Conservation (phyloP, 2,888 invertebrate genomes). For the Eucera pruinosa region DNA sequence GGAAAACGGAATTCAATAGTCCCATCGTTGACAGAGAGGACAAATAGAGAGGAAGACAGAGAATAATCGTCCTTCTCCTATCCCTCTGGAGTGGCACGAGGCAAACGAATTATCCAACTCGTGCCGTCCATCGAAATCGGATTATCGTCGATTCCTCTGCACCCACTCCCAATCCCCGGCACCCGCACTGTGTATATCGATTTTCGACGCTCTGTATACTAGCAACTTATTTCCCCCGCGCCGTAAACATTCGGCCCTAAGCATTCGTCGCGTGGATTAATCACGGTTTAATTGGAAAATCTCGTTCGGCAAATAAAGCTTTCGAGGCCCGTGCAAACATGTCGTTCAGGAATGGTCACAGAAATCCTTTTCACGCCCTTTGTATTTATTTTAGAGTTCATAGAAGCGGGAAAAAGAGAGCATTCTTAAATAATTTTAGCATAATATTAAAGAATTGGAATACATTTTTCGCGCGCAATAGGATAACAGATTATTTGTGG, state of each 20-base stretch:
- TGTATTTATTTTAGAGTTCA: neutral
- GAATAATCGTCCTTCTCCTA: neutral
- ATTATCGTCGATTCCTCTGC: constrained; percentile 65
- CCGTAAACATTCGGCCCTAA: constrained; percentile 63
- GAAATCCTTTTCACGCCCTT: neutral
- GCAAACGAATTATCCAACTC: constrained; percentile 59
- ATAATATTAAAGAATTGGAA: neutral
- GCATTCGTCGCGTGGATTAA: constrained; percentile 68
- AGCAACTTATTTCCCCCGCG: constrained; percentile 54
- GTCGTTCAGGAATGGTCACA: neutral
- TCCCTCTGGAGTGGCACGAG: constrained; percentile 32
- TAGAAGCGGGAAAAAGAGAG: too few relatives aligned
- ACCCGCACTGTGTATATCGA: constrained; percentile 42
- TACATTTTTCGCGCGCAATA: too few relatives aligned
- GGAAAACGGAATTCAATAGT: constrained; percentile 50
- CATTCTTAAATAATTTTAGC: too few relatives aligned
- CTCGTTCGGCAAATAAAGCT: constrained; percentile 67
- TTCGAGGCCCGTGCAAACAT: constrained; percentile 47
- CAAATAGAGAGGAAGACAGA: neutral
- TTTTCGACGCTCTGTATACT: constrained; percentile 49
- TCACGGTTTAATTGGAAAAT: constrained; percentile 75
- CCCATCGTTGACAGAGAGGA: constrained; percentile 8
- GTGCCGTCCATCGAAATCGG: constrained; percentile 61
- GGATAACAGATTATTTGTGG: too few relatives aligned
- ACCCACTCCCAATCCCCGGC: constrained; percentile 2